Conservation (phyloP, 2,888 invertebrate species). For the Blastobasis lacticolella region DNA sequence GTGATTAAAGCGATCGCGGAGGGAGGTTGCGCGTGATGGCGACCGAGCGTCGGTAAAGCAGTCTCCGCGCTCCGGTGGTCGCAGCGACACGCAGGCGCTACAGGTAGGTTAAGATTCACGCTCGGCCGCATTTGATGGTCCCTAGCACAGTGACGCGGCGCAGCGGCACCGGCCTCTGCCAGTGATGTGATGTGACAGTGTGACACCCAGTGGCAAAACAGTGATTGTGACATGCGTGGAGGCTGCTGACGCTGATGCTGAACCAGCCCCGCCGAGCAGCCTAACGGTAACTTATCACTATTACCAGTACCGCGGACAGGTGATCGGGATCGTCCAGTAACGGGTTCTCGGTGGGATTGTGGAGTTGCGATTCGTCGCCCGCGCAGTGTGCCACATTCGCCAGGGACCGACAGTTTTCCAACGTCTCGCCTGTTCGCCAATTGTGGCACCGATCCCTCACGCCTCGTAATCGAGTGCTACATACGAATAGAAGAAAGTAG, state of each 20-base stretch:
- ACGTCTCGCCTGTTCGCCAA: conserved; percentile 67
- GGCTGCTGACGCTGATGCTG: conserved; percentile 39
- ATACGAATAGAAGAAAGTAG: neutral
- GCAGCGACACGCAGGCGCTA: conserved; percentile 67
- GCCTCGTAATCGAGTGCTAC: conserved; percentile 10
- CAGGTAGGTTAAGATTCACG: conserved; percentile 73
- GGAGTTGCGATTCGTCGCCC: conserved; percentile 20
- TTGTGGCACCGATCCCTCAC: conserved; percentile 40
- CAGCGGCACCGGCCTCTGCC: conserved; percentile 39
- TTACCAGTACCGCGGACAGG: conserved; percentile 60
- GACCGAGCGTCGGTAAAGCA: conserved; percentile 53
- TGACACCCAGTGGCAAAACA: conserved; percentile 16
- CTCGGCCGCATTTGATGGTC: conserved; percentile 66
- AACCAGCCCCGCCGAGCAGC: conserved; percentile 44
- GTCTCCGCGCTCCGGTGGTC: conserved; percentile 44
- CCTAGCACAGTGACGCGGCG: conserved; percentile 60
- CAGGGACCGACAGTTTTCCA: conserved; percentile 26
- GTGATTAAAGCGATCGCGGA: neutral
- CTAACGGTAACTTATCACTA: conserved; percentile 59
- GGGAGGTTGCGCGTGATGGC: conserved; percentile 44
- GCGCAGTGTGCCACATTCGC: conserved; percentile 40
- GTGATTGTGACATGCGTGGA: conserved; percentile 45
- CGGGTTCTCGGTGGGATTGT: conserved; percentile 10
- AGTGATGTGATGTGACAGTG: conserved; percentile 57
- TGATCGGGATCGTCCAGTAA: conserved; percentile 35